These are phyloP conservation scores for Himalopsyche phryganea DNA, from an alignment of 1,140 invertebrate species.

Conservation along the genomic window DNA sequence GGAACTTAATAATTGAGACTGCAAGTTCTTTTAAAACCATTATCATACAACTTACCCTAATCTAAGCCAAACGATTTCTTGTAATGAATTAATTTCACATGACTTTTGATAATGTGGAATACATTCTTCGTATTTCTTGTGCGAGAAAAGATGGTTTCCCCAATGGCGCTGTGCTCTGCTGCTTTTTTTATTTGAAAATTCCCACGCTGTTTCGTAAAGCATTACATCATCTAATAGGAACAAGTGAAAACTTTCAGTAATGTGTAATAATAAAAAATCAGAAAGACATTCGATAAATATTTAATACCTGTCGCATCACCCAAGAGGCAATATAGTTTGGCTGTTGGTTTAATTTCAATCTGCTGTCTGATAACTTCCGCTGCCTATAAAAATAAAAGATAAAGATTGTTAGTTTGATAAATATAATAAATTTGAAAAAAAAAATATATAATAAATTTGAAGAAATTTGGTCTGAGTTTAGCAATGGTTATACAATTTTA, in stretches of 20 bases:
- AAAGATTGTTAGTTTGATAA: background rate
- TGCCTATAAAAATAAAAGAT: conserved; percentile 56
- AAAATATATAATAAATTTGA: background rate
- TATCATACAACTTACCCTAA: conserved; percentile 73
- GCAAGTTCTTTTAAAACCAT: too few relatives aligned
- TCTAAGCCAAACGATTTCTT: conserved; percentile 79
- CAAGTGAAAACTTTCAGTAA: conserved; percentile 5
- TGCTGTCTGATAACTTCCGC: conserved; percentile 84
- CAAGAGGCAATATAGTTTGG: conserved; percentile 84
- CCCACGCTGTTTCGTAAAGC: conserved; percentile 88
- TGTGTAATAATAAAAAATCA: too few relatives aligned
- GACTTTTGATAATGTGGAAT: conserved; percentile 78
- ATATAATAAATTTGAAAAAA: background rate
- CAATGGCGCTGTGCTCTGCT: conserved; percentile 79
- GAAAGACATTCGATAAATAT: too few relatives aligned
- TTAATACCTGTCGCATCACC: conserved; percentile 57
- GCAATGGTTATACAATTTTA: conserved; percentile 36
- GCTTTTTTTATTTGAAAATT: conserved; percentile 76
- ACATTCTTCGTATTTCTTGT: conserved; percentile 71
- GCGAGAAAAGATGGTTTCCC: conserved; percentile 74
- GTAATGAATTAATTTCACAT: conserved; percentile 79
- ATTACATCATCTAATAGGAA: conserved; percentile 64
- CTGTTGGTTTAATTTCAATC: conserved; percentile 74
- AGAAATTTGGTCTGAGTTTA: too few relatives aligned
- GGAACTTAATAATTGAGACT: too few relatives aligned